phyloP scores from a whole-genome alignment of 2,888 invertebrate species.

The Parnassius glacialis region DNA sequence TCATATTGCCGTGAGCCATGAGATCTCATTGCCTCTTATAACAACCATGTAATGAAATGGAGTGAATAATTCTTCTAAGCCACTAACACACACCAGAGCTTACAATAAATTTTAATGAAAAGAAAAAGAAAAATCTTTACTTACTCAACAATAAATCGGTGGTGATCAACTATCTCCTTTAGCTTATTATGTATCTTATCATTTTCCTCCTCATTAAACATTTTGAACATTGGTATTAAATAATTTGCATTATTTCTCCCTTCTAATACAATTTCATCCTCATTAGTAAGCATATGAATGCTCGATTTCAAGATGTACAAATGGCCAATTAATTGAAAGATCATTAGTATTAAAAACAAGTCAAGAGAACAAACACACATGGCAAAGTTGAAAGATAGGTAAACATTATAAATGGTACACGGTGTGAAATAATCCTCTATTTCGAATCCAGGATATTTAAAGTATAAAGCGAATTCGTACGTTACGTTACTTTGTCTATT shows the following conservation, averaged over 20 bases:
- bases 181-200: conserved; percentile 14
- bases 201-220: conserved; percentile 16
- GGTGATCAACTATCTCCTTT: conserved; percentile 18
- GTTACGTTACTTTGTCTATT: conserved; percentile 10
- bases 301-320: conserved; percentile 27
- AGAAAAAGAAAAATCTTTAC: not conserved
- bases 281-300: conserved; percentile 14
- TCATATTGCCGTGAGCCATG: too few species aligned
- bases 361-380: conserved; percentile 25
- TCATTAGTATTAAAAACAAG: conserved; percentile 28
- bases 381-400: conserved; percentile 22
- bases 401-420: conserved; percentile 15
- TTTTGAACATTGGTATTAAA: conserved; percentile 2
- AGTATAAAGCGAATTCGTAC: conserved; percentile 27
- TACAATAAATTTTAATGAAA: not conserved
- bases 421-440: conserved; percentile 24
- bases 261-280: not conserved
- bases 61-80: too few species aligned
- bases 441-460: conserved; percentile 27
- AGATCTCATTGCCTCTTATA: too few species aligned
- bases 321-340: conserved; percentile 33
- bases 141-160: conserved; percentile 23
- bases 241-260: not conserved
- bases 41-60: too few species aligned
- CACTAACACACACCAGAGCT: too few species aligned